Evolutionary conservation across 1,140 invertebrate species (phyloP).

Genomic region (Meloidogyne floridensis): DNA sequence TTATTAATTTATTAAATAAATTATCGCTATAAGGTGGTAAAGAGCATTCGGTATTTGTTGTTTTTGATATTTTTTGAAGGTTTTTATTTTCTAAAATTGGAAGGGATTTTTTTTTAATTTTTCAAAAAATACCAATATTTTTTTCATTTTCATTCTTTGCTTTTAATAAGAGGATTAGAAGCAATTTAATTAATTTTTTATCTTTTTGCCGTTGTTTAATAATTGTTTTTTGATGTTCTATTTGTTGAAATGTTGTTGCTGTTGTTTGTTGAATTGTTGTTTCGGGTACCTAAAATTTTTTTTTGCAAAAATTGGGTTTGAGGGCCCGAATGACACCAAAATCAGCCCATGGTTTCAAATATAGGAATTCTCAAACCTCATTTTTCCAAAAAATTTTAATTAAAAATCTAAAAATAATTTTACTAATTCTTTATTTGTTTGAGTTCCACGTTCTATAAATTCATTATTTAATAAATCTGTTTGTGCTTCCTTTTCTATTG

Average conservation of each 20-base stretch:
- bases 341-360: no score
- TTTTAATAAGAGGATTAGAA: not conserved
- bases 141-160: not conserved
- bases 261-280: not conserved
- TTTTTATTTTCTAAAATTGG: not conserved
- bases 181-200: constrained; percentile 2
- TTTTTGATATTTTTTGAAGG: not conserved
- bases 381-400: no score
- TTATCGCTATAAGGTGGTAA: not conserved
- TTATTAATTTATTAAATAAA: not conserved
- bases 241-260: not conserved
- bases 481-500: not conserved
- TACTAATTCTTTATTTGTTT: constrained; percentile 1
- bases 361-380: no score
- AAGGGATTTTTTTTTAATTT: no score
- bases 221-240: not conserved
- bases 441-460: not conserved
- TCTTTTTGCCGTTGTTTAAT: not conserved
- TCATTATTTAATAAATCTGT: not conserved
- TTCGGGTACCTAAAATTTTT: not conserved
- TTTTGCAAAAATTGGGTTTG: no score
- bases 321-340: no score
- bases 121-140: no score
- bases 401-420: not conserved
- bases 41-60: not conserved